phyloP scores from a whole-genome alignment of 2,888 invertebrate species.

The Epirrita christyi region DNA sequence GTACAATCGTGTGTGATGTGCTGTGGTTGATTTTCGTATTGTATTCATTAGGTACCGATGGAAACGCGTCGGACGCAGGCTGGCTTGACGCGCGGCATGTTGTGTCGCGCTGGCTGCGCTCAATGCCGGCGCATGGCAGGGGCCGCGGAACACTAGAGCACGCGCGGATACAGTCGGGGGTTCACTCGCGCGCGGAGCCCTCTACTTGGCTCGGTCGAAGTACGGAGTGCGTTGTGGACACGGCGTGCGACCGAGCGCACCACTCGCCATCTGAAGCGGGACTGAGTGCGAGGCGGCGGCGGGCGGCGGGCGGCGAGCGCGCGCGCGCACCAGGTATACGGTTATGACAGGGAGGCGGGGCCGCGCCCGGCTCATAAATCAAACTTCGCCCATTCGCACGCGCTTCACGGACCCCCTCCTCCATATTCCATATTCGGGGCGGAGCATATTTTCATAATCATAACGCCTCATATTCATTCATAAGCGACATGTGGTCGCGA shows the following conservation, averaged over 20 bases:
- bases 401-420: slow-evolving; percentile 86
- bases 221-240: slow-evolving; percentile 59
- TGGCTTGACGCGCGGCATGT: slow-evolving; percentile 83
- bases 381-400: slow-evolving; percentile 87
- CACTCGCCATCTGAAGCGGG: slow-evolving; percentile 84
- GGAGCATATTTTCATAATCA: slow-evolving; percentile 85
- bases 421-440: slow-evolving; percentile 86
- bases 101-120: slow-evolving; percentile 65
- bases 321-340: slow-evolving; percentile 87
- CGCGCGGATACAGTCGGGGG: slow-evolving; percentile 42
- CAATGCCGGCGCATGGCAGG: slow-evolving; percentile 79
- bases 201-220: slow-evolving; percentile 62
- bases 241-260: slow-evolving; percentile 72
- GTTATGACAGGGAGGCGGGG: slow-evolving; percentile 89
- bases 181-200: slow-evolving; percentile 63
- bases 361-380: slow-evolving; percentile 87
- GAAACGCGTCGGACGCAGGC: slow-evolving; percentile 84
- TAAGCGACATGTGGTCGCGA: slow-evolving; percentile 78
- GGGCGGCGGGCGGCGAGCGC: slow-evolving; percentile 73
- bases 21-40: slow-evolving; percentile 59
- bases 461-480: slow-evolving; percentile 85
- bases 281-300: slow-evolving; percentile 78
- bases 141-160: slow-evolving; percentile 46
- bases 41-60: slow-evolving; percentile 77
- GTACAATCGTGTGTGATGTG: slow-evolving; percentile 52